These are phyloP conservation scores for Sparidentex hasta DNA, from an alignment of 2,797 vertebrate species.

Conservation along the genomic window DNA sequence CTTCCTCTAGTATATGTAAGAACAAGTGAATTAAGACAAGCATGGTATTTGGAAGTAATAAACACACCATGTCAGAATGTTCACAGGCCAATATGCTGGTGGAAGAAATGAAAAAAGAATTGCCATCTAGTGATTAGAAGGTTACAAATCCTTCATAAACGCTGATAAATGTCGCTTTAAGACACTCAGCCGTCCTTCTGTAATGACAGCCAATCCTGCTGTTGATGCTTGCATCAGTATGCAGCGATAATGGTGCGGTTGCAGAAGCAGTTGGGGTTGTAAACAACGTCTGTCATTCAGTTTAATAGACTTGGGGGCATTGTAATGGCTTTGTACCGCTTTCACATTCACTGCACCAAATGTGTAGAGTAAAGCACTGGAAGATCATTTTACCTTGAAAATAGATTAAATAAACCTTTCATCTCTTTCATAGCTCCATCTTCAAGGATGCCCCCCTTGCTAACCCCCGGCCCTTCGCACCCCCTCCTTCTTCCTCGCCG, in stretches of 20 bases:
- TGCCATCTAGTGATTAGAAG: conserved; percentile 54
- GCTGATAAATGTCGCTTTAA: conserved; percentile 52
- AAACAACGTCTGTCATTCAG: conserved; percentile 79
- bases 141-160: conserved; percentile 34
- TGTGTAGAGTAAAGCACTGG: conserved; percentile 53
- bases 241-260: conserved; percentile 66
- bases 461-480: not conserved
- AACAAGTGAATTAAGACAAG: not conserved
- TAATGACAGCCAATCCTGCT: conserved; percentile 60
- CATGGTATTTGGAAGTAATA: not conserved
- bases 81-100: not conserved
- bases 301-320: conserved; percentile 74
- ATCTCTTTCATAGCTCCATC: conserved; percentile 76
- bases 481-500: conserved; percentile 9
- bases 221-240: conserved; percentile 70
- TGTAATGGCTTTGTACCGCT: conserved; percentile 71
- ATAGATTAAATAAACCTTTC: conserved; percentile 85
- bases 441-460: conserved; percentile 67
- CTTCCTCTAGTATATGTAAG: not conserved
- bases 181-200: conserved; percentile 41
- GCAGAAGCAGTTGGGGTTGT: conserved; percentile 70
- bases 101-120: conserved; percentile 22
- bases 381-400: conserved; percentile 83
- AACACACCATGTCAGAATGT: not conserved
- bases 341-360: conserved; percentile 65